Evolutionary conservation across 37 sponge, comb jelly and placozoan genomes (phyloP).

Genomic region (Lycopodina hypogea): DNA sequence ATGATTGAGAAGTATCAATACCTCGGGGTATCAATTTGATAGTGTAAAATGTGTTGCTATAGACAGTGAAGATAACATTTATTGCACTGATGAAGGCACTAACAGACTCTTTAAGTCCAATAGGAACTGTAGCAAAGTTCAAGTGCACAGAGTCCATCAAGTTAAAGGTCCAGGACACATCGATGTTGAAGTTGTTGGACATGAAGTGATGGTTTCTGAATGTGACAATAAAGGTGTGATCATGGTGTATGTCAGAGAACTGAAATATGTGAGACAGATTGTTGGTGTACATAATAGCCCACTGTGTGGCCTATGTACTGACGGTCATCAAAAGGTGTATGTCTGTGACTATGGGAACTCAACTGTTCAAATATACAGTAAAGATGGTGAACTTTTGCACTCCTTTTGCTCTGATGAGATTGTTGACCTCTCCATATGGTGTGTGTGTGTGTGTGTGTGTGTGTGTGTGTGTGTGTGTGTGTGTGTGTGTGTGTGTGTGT

Average conservation of each 20-base stretch:
- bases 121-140: neutral
- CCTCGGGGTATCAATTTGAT: neutral
- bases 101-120: constrained; percentile 13
- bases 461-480: constrained; percentile 1
- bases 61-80: constrained; percentile 12
- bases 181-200: neutral
- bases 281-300: neutral
- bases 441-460: neutral
- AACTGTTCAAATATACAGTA: neutral
- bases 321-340: constrained; percentile 3
- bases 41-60: constrained; percentile 6
- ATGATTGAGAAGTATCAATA: neutral
- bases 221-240: neutral
- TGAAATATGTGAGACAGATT: neutral
- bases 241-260: neutral
- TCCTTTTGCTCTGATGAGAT: neutral
- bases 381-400: neutral
- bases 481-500: constrained; percentile 10
- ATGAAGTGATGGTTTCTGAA: constrained; percentile 3
- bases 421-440: neutral
- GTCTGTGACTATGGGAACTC: constrained; percentile 5
- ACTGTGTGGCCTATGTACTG: neutral
- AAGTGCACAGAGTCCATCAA: neutral
- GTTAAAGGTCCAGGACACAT: neutral
- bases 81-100: neutral